Conservation (phyloP, 2,113 vertebrate species). For the Tachuris rubrigastra region DNA sequence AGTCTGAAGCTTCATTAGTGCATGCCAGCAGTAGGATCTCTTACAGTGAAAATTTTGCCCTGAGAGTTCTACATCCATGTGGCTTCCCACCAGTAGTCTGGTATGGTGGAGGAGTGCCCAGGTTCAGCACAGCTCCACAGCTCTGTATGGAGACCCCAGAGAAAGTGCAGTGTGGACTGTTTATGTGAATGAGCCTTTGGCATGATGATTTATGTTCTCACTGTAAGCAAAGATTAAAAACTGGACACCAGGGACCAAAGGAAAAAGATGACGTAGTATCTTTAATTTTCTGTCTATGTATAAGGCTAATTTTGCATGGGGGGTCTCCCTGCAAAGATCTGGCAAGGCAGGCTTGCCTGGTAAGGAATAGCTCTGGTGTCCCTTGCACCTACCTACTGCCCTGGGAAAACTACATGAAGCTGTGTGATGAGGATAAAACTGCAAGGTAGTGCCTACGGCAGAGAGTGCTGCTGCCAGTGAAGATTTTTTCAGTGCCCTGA, state of each 20-base stretch:
- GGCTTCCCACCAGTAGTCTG: background rate
- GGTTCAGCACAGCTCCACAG: background rate
- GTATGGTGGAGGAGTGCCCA: no score
- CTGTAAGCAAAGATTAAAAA: background rate
- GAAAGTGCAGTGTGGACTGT: background rate
- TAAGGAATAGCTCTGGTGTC: background rate
- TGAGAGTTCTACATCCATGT: background rate
- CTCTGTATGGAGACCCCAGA: background rate
- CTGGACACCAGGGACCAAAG: background rate
- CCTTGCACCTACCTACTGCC: background rate
- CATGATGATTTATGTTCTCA: background rate
- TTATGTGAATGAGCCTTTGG: background rate
- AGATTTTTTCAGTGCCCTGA: background rate
- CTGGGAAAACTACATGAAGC: slow-evolving; percentile 16
- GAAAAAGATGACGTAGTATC: background rate
- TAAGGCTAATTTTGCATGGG: background rate
- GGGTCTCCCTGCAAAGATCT: background rate
- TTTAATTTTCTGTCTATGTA: background rate
- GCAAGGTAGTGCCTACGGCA: background rate
- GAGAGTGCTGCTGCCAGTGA: background rate
- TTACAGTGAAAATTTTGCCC: background rate
- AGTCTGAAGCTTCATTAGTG: background rate
- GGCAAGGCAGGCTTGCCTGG: background rate
- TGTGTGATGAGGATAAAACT: slow-evolving; percentile 12
- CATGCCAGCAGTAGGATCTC: background rate